Conservation (phyloP, 1,140 invertebrate genomes). For the Trinorchestia longiramus region DNA sequence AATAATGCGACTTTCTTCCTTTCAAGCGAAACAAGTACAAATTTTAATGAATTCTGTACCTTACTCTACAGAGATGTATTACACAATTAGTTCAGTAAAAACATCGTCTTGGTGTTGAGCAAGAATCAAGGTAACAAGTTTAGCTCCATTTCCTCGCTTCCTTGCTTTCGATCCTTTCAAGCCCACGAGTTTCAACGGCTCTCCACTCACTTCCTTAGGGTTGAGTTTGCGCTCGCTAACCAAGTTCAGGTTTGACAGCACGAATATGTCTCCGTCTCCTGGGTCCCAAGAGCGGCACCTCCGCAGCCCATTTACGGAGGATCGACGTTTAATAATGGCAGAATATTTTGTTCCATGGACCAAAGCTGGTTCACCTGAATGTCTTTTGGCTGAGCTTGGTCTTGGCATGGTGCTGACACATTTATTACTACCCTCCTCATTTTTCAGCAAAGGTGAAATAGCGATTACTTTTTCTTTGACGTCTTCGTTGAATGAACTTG, state of each 20-base stretch:
- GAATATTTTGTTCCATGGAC: background rate
- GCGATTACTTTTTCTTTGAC: background rate
- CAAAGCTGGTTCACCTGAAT: background rate
- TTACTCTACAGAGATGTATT: background rate
- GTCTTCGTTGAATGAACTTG: background rate
- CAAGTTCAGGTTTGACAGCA: background rate
- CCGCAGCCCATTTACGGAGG: background rate
- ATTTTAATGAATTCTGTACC: background rate
- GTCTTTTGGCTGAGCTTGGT: background rate
- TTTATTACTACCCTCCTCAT: background rate
- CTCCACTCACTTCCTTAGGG: background rate
- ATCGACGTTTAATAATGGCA: background rate
- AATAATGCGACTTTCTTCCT: background rate
- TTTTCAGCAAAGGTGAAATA: background rate
- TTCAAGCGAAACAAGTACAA: background rate
- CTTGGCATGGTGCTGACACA: background rate
- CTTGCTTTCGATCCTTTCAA: background rate
- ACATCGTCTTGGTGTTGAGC: constrained; percentile 15
- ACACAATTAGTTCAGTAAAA: constrained; percentile 7
- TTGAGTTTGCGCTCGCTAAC: background rate
- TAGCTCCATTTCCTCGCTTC: background rate
- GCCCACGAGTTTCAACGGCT: background rate
- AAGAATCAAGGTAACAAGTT: background rate
- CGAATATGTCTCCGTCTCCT: background rate
- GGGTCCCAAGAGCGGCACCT: background rate